Evolutionary conservation across 2,113 vertebrate genomes (phyloP).

Genomic region (Synodontis membranacea): DNA sequence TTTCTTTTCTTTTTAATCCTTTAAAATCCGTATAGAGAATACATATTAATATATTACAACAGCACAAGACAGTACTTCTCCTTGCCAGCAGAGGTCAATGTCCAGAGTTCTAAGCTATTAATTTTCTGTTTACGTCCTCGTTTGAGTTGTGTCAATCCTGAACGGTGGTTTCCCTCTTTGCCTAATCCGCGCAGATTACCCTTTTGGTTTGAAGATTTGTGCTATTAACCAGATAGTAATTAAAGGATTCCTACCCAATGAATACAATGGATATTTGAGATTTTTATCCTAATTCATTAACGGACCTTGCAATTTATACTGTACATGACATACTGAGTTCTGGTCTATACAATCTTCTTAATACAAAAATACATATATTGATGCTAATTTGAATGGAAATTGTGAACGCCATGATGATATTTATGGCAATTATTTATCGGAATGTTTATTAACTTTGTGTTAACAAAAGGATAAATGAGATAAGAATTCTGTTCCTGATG

Average conservation of each 20-base stretch:
- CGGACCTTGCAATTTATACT: not conserved
- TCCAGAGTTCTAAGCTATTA: not conserved
- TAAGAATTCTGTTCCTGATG: not conserved
- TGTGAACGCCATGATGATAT: not conserved
- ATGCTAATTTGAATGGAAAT: not conserved
- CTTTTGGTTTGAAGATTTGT: not conserved
- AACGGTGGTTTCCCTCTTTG: not conserved
- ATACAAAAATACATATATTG: not conserved
- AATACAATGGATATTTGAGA: not conserved
- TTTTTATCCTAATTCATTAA: not conserved
- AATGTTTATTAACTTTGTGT: not conserved
- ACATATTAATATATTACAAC: not conserved
- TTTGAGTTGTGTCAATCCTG: not conserved
- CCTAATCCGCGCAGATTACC: not conserved
- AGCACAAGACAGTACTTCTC: not conserved
- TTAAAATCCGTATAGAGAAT: not conserved
- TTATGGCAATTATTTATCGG: not conserved
- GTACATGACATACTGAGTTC: not conserved
- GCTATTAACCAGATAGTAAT: not conserved
- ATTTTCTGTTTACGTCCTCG: not conserved
- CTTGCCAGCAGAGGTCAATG: not conserved
- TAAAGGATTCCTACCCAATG: not conserved
- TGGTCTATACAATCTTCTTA: not conserved
- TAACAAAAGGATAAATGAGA: not conserved
- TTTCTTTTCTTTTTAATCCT: slow-evolving; percentile 26